Base-by-base conservation (phyloP, 2,113 vertebrate species). In the Pelecanus crispus region DNA sequence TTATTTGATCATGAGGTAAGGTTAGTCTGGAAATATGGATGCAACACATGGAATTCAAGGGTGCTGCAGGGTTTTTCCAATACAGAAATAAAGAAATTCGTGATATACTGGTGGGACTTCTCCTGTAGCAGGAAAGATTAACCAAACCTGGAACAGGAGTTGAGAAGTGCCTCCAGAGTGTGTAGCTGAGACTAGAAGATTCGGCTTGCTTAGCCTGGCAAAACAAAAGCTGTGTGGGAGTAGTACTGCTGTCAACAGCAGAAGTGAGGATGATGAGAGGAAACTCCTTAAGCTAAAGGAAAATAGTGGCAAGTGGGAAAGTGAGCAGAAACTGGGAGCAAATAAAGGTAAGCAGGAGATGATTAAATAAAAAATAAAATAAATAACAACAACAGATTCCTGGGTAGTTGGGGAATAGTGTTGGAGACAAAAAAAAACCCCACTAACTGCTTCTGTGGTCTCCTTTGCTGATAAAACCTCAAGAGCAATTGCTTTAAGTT, bases 401-500 rank as follows among this genome's bases (percentile, higher is more conserved):
- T 81, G 25, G 1, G 3, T 63, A 81, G 38, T 0, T 56, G 26
- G 34, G 18, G 10, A 66, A 81, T 47, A 29, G 40, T 17, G 7
- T 0, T 83, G 22, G 52, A 83, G 31, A 21, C 10, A 31, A 81
- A 67, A 71, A 7, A 1, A 0, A 11, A 15, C 40, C 17, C 9
- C n/a, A n/a, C n/a, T 58, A n/a, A 20, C 10, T 49, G 9, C 2
- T 94, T 75, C 34, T 71, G 13, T 65, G 45, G 7, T 50, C 20
- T 70, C 12, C 25, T 96, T 85, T 78, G 22, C 32, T 77, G 17
- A 63, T 28, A 89, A 75, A 89, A 81, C 3, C 6, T 85, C 17
- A 59, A 47, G 11, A 59, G 10, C 7, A 62, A 22, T n/a, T 67
- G 49, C 8, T 74, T 74, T 56, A 47, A 61, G 6, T 14, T 87